Conservation (phyloP, 2,113 vertebrate species). For the Hypomesus transpacificus region DNA sequence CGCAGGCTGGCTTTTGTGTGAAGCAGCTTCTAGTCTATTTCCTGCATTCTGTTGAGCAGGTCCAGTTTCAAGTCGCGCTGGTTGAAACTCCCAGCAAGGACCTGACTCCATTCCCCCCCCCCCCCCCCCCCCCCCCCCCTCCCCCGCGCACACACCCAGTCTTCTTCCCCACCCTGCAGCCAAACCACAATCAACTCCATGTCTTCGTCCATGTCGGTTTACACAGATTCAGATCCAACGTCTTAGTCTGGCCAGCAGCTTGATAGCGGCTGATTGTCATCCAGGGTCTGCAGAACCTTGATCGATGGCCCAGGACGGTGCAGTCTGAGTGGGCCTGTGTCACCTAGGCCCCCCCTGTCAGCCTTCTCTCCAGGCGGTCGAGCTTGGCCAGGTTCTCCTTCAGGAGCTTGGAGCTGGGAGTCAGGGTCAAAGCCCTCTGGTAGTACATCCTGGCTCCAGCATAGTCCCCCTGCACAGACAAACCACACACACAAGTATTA, state of each 20-base stretch:
- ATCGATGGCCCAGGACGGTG: constrained; percentile 3
- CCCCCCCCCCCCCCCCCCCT: neutral
- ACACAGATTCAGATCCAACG: constrained; percentile 4
- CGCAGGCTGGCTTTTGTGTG: neutral
- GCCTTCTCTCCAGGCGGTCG: constrained; percentile 86
- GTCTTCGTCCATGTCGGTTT: neutral
- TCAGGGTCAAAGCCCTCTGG: constrained; percentile 83
- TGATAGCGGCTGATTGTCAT: constrained; percentile 15
- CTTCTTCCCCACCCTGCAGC: neutral
- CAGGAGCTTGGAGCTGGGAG: constrained; percentile 86
- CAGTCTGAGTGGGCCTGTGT: neutral
- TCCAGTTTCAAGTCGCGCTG: neutral
- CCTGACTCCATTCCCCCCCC: neutral
- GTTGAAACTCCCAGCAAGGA: neutral
- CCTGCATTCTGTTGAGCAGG: neutral
- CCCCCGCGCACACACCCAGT: neutral
- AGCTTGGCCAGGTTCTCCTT: constrained; percentile 94
- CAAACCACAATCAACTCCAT: neutral
- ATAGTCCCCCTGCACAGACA: constrained; percentile 83
- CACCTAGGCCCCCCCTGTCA: constrained; percentile 63
- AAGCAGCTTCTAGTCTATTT: neutral
- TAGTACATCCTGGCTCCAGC: constrained; percentile 86
- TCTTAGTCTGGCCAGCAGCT: constrained; percentile 9
- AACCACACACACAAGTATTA: neutral
- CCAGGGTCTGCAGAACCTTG: neutral